Conservation (phyloP, 1,140 invertebrate species). For the Idris sp. region DNA sequence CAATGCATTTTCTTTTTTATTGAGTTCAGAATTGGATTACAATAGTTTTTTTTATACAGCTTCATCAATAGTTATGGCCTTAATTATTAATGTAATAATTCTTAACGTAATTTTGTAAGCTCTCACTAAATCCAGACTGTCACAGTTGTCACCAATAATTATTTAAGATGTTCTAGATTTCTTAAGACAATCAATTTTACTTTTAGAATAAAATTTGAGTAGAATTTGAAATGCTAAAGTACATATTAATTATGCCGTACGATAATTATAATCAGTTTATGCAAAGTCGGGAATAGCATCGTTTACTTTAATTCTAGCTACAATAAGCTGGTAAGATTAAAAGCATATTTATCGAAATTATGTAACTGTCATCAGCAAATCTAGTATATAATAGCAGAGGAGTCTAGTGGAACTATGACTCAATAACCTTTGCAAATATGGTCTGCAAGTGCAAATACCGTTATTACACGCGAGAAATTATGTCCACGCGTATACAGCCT, state of each 20-base stretch:
- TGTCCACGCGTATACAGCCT: slow-evolving; percentile 33
- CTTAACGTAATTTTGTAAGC: no score
- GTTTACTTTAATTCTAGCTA: no score
- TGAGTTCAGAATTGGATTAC: no score
- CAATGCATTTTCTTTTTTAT: no score
- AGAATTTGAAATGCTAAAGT: not conserved
- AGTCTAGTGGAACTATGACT: slow-evolving; percentile 34
- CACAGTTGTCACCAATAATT: no score
- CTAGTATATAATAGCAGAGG: slow-evolving; percentile 25
- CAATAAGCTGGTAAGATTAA: slow-evolving; percentile 43
- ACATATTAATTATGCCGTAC: slow-evolving; percentile 6
- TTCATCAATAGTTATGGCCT: no score
- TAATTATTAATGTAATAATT: no score
- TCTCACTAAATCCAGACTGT: no score
- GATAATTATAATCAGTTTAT: slow-evolving; percentile 2
- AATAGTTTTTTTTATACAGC: no score
- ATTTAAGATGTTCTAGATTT: no score
- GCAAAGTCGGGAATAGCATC: not conserved
- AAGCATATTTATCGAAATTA: slow-evolving; percentile 52
- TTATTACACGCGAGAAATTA: slow-evolving; percentile 55
- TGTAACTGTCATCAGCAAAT: slow-evolving; percentile 41
- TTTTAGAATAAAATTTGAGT: not conserved
- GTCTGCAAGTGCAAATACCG: slow-evolving; percentile 43
- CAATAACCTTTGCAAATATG: slow-evolving; percentile 57
- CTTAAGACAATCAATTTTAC: no score